Evolutionary conservation across 2,797 vertebrate species (phyloP).

Genomic region (Megaceryle alcyon): DNA sequence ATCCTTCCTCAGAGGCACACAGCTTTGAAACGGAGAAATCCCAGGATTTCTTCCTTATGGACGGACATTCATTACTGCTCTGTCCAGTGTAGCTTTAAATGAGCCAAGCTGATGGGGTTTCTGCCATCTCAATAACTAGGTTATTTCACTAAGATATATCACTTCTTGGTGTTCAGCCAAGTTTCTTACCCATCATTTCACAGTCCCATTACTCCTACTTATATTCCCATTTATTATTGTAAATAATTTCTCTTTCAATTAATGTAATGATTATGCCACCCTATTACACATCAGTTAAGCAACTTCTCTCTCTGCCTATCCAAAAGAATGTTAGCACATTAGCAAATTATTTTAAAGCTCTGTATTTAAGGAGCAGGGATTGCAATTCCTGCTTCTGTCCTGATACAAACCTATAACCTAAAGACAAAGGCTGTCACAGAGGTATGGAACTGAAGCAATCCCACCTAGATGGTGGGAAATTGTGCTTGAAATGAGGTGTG

Average conservation of each 20-base stretch:
- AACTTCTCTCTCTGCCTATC: neutral
- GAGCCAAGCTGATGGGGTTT: neutral
- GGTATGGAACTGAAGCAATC: neutral
- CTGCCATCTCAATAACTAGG: constrained; percentile 28
- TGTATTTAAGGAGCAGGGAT: neutral
- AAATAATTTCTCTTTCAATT: constrained; percentile 70
- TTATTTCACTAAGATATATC: constrained; percentile 48
- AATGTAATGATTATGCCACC: constrained; percentile 35
- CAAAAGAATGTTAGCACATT: neutral
- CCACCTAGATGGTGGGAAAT: neutral
- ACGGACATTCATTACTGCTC: neutral
- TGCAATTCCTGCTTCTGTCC: neutral
- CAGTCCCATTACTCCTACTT: constrained; percentile 57
- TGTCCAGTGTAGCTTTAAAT: constrained; percentile 35
- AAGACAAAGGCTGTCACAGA: neutral
- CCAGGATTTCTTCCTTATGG: neutral
- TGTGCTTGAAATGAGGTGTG: neutral
- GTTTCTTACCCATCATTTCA: constrained; percentile 56
- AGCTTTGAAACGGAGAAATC: neutral
- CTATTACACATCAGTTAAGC: constrained; percentile 39
- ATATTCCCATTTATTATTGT: constrained; percentile 62
- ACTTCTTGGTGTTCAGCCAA: constrained; percentile 52
- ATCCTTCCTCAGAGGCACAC: neutral
- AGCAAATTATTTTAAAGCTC: neutral
- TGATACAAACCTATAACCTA: neutral